These are phyloP conservation scores for Eucriotettix oculatus DNA, from an alignment of 2,888 invertebrate species.

Conservation along the genomic window DNA sequence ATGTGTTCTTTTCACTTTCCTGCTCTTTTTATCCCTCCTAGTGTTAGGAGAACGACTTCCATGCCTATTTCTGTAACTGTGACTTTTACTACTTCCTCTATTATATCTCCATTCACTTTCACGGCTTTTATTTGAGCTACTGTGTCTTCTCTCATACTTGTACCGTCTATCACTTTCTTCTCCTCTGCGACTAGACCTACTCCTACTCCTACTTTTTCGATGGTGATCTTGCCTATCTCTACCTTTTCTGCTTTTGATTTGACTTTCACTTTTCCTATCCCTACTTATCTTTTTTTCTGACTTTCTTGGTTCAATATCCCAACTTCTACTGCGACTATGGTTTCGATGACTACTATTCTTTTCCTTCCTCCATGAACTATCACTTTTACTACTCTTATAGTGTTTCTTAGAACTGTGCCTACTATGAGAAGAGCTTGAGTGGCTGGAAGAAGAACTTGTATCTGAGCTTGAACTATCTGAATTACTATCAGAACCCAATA, in stretches of 20 bases:
- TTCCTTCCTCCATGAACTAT: conserved; percentile 2
- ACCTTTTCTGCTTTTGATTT: conserved; percentile 8
- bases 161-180: conserved; percentile 4
- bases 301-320: conserved; percentile 3
- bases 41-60: background rate
- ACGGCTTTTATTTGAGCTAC: conserved; percentile 5
- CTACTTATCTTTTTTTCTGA: background rate
- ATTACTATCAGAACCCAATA: conserved; percentile 11
- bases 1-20: conserved; percentile 20
- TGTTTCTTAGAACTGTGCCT: conserved; percentile 9
- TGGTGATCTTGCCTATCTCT: conserved; percentile 10
- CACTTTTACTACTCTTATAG: conserved; percentile 3
- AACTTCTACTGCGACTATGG: conserved; percentile 1
- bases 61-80: background rate
- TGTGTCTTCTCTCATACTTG: background rate
- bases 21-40: conserved; percentile 3
- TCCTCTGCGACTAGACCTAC: conserved; percentile 10
- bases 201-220: conserved; percentile 7
- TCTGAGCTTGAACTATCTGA: conserved; percentile 9
- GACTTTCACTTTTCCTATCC: conserved; percentile 4
- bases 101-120: conserved; percentile 4
- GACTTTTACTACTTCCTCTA: conserved; percentile 2
- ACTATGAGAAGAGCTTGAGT: conserved; percentile 8
- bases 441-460: conserved; percentile 5
- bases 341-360: conserved; percentile 7